Percentiles rank a stretch among this genome's conserved stretches.
These are phyloP conservation scores for Sepiola atlantica DNA, from an alignment of 2,888 invertebrate species.

Conservation along the genomic window DNA sequence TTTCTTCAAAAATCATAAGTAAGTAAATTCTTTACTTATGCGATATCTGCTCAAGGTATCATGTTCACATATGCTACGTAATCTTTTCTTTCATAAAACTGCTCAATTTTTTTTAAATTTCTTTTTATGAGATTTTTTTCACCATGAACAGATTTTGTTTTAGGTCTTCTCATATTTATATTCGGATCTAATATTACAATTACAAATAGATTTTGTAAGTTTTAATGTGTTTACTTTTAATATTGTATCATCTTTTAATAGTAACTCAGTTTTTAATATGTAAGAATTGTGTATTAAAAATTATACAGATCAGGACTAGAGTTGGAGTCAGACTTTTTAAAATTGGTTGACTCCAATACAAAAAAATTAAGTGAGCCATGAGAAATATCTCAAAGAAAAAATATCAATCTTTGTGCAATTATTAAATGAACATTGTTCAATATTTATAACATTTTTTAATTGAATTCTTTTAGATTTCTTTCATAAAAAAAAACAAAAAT, in stretches of 20 bases:
- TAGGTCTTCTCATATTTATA: not conserved
- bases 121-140: not conserved
- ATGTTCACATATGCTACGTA: not conserved
- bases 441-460: too few relatives aligned
- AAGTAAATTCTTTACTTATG: slow-evolving; percentile 2
- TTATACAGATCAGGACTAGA: too few relatives aligned
- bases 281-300: too few relatives aligned
- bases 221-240: not conserved
- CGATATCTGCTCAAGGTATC: slow-evolving; percentile 32
- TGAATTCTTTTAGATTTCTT: too few relatives aligned
- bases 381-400: too few relatives aligned
- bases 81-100: not conserved
- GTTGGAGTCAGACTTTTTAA: too few relatives aligned
- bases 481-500: too few relatives aligned
- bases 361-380: too few relatives aligned
- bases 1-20: not conserved
- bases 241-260: not conserved
- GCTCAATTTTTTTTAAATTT: not conserved
- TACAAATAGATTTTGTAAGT: not conserved
- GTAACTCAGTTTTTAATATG: too few relatives aligned
- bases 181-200: not conserved
- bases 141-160: not conserved
- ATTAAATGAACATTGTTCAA: too few relatives aligned
- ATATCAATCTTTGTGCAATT: too few relatives aligned
- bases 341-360: too few relatives aligned